Evolutionary conservation across 2,113 vertebrate genomes (phyloP).

Genomic region (Pterocles burchelli): DNA sequence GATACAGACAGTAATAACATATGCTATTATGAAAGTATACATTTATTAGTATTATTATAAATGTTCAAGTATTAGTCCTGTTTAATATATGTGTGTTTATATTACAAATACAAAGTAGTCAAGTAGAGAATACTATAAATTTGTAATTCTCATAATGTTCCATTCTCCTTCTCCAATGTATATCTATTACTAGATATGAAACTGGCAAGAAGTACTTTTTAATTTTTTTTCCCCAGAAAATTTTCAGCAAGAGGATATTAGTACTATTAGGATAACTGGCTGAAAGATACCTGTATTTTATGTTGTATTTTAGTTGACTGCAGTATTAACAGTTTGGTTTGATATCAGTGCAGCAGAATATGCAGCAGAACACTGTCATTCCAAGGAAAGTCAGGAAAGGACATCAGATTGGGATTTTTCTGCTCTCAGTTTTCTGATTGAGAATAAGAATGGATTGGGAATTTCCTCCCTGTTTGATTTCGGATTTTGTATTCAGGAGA

Average conservation of each 20-base stretch:
- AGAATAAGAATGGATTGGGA: not conserved
- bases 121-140: not conserved
- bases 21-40: not conserved
- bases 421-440: not conserved
- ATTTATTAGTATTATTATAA: too few species aligned
- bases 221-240: not conserved
- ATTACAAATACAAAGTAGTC: not conserved
- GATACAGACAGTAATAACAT: not conserved
- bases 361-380: not conserved
- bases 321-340: not conserved
- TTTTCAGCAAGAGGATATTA: not conserved
- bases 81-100: not conserved
- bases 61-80: not conserved
- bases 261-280: not conserved
- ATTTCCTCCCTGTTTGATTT: not conserved
- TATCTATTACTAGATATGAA: not conserved
- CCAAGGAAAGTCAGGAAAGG: not conserved
- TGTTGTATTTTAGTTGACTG: not conserved
- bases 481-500: not conserved
- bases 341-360: not conserved
- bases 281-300: not conserved
- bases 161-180: not conserved
- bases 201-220: not conserved
- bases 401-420: not conserved
- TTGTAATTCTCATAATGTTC: not conserved